Evolutionary conservation across 1,140 invertebrate species (phyloP).

Genomic region (Drosophila pandora): DNA sequence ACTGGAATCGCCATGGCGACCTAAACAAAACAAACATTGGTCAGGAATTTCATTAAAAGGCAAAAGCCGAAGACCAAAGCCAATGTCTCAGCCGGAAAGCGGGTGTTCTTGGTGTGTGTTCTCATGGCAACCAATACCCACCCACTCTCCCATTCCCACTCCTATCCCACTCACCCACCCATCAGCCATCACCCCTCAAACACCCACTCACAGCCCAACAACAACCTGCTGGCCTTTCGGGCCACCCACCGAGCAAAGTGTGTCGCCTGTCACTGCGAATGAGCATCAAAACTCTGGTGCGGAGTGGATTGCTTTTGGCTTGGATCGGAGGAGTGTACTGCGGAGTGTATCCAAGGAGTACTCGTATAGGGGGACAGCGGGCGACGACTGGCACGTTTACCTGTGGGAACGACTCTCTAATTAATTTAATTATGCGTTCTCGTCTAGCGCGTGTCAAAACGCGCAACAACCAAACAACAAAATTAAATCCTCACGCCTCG

Average conservation of each 20-base stretch:
- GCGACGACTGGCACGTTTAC: conserved; percentile 41
- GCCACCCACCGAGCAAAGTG: conserved; percentile 58
- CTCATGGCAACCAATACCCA: conserved; percentile 32
- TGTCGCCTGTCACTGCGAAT: conserved; percentile 78
- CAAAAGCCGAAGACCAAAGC: conserved; percentile 37
- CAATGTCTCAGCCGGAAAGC: conserved; percentile 26
- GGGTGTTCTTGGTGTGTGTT: conserved; percentile 29
- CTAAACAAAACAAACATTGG: conserved; percentile 73
- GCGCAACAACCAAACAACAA: conserved; percentile 53
- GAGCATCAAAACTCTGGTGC: conserved; percentile 60
- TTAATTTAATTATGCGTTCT: conserved; percentile 79
- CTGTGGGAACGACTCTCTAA: conserved; percentile 75
- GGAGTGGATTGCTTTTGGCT: conserved; percentile 18
- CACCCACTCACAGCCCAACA: conserved; percentile 23
- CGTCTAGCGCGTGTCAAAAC: conserved; percentile 74
- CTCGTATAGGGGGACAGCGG: not conserved
- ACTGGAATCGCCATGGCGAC: conserved; percentile 67
- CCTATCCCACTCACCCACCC: not conserved
- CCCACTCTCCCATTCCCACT: not conserved
- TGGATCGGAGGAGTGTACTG: not conserved
- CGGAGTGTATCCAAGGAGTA: not conserved
- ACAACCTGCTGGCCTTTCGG: conserved; percentile 35
- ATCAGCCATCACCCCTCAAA: not conserved
- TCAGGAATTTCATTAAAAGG: conserved; percentile 78
- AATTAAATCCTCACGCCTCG: conserved; percentile 75